phyloP scores from a whole-genome alignment of 2,797 vertebrate genomes.

The Darevskia nairensis region DNA sequence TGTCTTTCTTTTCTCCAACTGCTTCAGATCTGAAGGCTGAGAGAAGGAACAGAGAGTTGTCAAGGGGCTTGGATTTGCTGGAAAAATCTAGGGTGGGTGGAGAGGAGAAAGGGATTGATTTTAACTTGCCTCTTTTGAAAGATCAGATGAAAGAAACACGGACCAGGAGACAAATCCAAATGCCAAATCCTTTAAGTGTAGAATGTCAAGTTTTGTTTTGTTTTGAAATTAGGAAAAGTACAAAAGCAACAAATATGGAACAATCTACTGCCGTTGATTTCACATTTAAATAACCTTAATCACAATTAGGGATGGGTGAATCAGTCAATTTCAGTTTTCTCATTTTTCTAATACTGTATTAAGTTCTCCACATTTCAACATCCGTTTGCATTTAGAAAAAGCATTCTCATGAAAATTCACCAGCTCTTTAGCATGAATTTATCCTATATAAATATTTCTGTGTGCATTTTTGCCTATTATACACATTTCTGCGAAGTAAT shows the following conservation, averaged over 20 bases:
- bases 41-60: constrained; percentile 58
- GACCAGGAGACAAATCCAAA: background rate
- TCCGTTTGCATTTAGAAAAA: no score
- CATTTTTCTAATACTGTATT: no score
- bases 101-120: background rate
- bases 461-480: no score
- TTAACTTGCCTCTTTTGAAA: background rate
- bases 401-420: no score
- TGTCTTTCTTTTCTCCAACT: constrained; percentile 16
- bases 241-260: background rate
- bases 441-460: no score
- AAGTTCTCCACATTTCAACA: no score
- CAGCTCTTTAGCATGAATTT: no score
- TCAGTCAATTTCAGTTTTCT: no score
- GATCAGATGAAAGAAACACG: background rate
- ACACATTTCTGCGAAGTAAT: no score
- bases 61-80: constrained; percentile 36
- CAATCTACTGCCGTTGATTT: no score
- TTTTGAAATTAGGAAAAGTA: background rate
- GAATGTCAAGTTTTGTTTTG: background rate
- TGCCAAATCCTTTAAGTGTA: background rate
- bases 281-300: no score
- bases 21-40: constrained; percentile 67
- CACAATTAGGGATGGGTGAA: no score
- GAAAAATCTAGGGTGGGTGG: background rate